Evolutionary conservation across 2,888 invertebrate genomes (phyloP), one percentile per base, ranked within the genome.

Genomic region (Heteropelma amictum): DNA sequence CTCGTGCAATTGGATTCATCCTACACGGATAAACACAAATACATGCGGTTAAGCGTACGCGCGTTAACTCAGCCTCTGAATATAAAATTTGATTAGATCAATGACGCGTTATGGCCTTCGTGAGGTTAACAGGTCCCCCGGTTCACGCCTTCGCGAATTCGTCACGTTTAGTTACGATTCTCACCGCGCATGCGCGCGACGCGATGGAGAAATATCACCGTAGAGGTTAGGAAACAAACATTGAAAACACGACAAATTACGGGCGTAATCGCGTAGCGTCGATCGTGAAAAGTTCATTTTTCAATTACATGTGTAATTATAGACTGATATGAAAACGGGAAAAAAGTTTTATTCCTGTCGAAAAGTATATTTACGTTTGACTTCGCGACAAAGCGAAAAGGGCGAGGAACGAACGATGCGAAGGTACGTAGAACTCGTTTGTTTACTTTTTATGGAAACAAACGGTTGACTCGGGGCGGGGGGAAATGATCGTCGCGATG

Each of bases 41-140:
- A 14, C n/a, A n/a, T 45, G 30, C 7, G 19, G 5, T 5, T 21
- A 10, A 17, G 14, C 21, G 12, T 19, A 14, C 17, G 7, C 40
- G 30, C 14, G 26, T 26, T 19, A 3, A 26, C 33, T 19, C 40
- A 40, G 33, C 35, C 26, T 30, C 61, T 49, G 19, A 63, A 71
- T 71, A n/a, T n/a, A 67, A 75, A 67, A 75, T 75, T 67, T 70
- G 23, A 75, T 75, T 71, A 49, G 42, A 56, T 67, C 42, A 71
- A n/a, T 61, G 54, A 67, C 49, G 61, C 47, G 71, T 5, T 6
- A 56, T 23, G 70, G 65, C 60, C 70, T 70, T 67, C 47, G 53
- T 45, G 45, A 28, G 54, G 56, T 64, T 7, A 30, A 26, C 14
- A 28, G 63, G 69, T 64, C 69, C 73, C 69, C 64, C 69, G 69